These are phyloP conservation scores for Himalopsyche tibetana DNA, from an alignment of 2,888 invertebrate genomes.

Conservation along the genomic window DNA sequence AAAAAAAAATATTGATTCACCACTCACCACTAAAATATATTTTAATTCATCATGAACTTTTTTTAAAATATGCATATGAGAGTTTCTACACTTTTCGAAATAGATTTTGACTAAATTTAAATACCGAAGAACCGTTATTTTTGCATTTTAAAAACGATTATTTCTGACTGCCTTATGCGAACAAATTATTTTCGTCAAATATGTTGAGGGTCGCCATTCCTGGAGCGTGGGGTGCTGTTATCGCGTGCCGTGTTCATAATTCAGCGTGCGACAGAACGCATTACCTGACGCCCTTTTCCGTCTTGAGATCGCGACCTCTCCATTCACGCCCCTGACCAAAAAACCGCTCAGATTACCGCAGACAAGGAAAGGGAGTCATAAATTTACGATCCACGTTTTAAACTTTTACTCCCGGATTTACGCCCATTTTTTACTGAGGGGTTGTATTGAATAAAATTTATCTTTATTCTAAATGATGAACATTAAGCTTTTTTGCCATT, in stretches of 20 bases:
- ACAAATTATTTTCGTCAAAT: neutral
- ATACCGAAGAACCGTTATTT: too few relatives aligned
- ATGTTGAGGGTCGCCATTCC: neutral
- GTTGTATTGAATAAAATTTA: too few relatives aligned
- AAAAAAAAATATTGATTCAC: too few relatives aligned
- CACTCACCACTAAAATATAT: too few relatives aligned
- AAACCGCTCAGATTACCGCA: neutral
- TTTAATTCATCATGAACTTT: too few relatives aligned
- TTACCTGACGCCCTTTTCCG: conserved; percentile 1
- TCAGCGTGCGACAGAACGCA: conserved; percentile 26
- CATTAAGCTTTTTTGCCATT: too few relatives aligned
- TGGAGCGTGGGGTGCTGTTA: neutral
- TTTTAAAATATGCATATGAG: too few relatives aligned
- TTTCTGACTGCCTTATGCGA: neutral
- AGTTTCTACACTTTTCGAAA: too few relatives aligned
- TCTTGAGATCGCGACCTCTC: neutral
- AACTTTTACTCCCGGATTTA: neutral
- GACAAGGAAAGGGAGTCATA: neutral
- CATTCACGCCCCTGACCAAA: conserved; percentile 25
- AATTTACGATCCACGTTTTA: neutral
- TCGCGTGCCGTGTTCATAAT: conserved; percentile 6
- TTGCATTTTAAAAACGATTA: too few relatives aligned
- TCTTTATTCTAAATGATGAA: too few relatives aligned
- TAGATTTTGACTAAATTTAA: too few relatives aligned
- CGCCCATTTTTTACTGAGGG: neutral